Evolutionary conservation across 2,113 vertebrate genomes (phyloP).

Genomic region (Lepus europaeus): DNA sequence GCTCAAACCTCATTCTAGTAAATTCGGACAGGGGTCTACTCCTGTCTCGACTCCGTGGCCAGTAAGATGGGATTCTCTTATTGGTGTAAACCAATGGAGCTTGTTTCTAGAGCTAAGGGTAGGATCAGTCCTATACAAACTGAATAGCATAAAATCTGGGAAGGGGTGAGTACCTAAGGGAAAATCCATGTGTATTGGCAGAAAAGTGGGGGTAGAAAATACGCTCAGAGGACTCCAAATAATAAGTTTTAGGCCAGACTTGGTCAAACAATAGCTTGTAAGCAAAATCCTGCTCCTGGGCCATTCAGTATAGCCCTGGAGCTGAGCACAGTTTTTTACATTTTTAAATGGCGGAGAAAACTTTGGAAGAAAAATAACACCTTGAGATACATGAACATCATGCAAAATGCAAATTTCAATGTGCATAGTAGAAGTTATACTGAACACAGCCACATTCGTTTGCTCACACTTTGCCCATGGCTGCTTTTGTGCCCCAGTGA

Average conservation of each 20-base stretch:
- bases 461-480: neutral
- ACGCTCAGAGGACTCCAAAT: neutral
- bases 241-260: neutral
- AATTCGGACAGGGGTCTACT: no score
- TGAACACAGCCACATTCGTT: neutral
- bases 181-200: neutral
- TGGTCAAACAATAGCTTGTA: neutral
- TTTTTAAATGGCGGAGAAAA: neutral
- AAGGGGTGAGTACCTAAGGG: neutral
- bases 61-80: neutral
- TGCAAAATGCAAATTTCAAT: neutral
- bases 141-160: neutral
- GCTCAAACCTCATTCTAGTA: neutral
- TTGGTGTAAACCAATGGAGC: neutral
- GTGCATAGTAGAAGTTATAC: neutral
- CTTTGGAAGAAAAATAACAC: neutral
- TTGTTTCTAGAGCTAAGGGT: neutral
- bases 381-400: neutral
- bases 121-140: neutral
- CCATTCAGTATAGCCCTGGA: neutral
- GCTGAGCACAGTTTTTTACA: neutral
- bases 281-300: neutral
- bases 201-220: neutral
- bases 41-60: neutral
- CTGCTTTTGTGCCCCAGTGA: fast-evolving